Evolutionary conservation across 2,888 invertebrate species (phyloP), one percentile per base, ranked within the genome.

Genomic region (Machimus rusticus): DNA sequence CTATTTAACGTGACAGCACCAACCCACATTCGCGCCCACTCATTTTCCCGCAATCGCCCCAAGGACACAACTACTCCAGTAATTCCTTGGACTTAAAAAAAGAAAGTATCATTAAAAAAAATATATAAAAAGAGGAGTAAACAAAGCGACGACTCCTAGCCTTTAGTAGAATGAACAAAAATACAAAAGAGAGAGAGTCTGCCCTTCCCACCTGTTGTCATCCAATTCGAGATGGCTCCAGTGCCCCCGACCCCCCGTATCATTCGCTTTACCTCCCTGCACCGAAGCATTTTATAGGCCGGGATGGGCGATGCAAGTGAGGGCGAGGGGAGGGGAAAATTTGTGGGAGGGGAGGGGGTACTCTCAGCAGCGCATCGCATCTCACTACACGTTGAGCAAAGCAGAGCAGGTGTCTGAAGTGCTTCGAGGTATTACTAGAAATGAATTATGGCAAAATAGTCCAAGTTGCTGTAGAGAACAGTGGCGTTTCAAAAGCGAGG

Each of bases 361-460:
- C 28, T 57, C 57, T 66, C 82, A 82, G 12, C 37, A 28, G 82
- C 55, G 82, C 28, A 37, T 82, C 82, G 76, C 82, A 57, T 57
- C 55, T 82, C 66, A 37, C 23, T 85, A 85, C 46, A 85, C 34
- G 85, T 34, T 74, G 74, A 46, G 85, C 74, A 46, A 85, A 74
- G 19, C 74, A 85, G 74, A 85, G 85, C 85, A 85, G 85, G 85
- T 85, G 85, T 85, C 43, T 74, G 74, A 85, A 74, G 85, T 85
- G 74, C 46, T 85, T 74, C 43, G 85, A 85, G 74, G 85, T 74
- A 85, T 85, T 85, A 85, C 85, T 74, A 74, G 74, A 85, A 85
- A 85, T 85, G 74, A 85, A 46, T 85, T 85, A 85, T 85, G 85
- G 74, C 85, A 85, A 43, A 85, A 43, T 34, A 85, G 74, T 74